Evolutionary conservation across 2,797 vertebrate species (phyloP).

Genomic region (Furcifer pardalis): DNA sequence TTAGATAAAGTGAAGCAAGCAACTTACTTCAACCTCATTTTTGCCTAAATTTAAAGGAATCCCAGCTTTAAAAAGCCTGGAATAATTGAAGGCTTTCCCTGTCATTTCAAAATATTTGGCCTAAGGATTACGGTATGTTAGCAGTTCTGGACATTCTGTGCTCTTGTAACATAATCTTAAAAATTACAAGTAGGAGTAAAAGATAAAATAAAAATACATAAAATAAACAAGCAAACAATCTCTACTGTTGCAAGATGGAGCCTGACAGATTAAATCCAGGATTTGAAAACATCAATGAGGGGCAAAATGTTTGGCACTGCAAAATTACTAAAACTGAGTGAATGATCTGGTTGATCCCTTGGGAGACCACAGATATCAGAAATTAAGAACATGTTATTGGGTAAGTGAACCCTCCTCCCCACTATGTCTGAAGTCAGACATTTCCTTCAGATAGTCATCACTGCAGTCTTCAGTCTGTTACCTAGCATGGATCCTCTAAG

Average conservation of each 20-base stretch:
- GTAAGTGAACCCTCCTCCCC: too few relatives aligned
- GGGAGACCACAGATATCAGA: not conserved
- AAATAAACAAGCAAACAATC: not conserved
- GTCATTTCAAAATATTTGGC: not conserved
- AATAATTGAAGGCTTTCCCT: not conserved
- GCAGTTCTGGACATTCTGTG: not conserved
- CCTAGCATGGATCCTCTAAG: not conserved
- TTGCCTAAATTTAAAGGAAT: not conserved
- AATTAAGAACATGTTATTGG: not conserved
- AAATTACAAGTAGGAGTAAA: not conserved
- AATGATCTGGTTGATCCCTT: not conserved
- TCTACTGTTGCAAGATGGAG: not conserved
- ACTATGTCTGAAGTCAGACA: not conserved
- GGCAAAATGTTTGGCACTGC: not conserved
- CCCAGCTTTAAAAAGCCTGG: not conserved
- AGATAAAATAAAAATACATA: not conserved
- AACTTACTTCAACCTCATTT: not conserved
- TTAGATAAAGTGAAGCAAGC: not conserved
- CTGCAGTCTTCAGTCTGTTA: not conserved
- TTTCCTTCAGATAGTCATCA: not conserved
- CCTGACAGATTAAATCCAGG: not conserved
- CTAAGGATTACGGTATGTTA: too few relatives aligned
- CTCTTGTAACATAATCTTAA: not conserved
- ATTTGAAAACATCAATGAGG: not conserved
- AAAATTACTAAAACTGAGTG: not conserved